Percentiles rank a stretch among this genome's conserved stretches.
phyloP scores from a whole-genome alignment of 2,888 invertebrate species.

The Pollenia amentaria region DNA sequence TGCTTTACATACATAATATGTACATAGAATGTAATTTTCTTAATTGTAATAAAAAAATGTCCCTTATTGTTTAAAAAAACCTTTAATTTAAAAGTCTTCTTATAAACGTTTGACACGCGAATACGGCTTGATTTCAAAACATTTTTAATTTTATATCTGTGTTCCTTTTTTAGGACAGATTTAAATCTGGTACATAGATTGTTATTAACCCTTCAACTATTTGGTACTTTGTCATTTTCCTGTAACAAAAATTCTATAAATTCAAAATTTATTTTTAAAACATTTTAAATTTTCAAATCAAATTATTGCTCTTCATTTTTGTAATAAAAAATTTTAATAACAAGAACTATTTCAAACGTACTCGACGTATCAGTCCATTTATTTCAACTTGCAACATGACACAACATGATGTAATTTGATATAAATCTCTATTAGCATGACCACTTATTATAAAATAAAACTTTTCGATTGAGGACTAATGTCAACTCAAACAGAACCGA shows the following conservation, averaged over 20 bases:
- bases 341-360: not conserved
- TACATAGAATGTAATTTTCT: too few relatives aligned
- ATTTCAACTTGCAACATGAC: constrained; percentile 1
- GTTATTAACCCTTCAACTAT: too few relatives aligned
- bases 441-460: constrained; percentile 21
- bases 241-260: not conserved
- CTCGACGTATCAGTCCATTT: not conserved
- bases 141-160: too few relatives aligned
- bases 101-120: too few relatives aligned
- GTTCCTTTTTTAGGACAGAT: too few relatives aligned
- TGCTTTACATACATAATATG: too few relatives aligned
- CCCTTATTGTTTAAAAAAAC: too few relatives aligned
- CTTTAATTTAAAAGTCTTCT: too few relatives aligned
- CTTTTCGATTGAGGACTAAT: constrained; percentile 55
- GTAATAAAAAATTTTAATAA: not conserved
- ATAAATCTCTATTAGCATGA: constrained; percentile 56
- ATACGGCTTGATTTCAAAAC: too few relatives aligned
- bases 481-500: constrained; percentile 55
- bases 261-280: not conserved
- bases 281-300: constrained; percentile 3
- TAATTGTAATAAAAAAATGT: too few relatives aligned
- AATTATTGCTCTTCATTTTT: constrained; percentile 4
- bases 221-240: too few relatives aligned
- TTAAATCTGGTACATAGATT: too few relatives aligned
- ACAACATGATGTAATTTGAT: constrained; percentile 46